phyloP scores from a whole-genome alignment of 2,888 invertebrate species.

The Plemyria rubiginata region DNA sequence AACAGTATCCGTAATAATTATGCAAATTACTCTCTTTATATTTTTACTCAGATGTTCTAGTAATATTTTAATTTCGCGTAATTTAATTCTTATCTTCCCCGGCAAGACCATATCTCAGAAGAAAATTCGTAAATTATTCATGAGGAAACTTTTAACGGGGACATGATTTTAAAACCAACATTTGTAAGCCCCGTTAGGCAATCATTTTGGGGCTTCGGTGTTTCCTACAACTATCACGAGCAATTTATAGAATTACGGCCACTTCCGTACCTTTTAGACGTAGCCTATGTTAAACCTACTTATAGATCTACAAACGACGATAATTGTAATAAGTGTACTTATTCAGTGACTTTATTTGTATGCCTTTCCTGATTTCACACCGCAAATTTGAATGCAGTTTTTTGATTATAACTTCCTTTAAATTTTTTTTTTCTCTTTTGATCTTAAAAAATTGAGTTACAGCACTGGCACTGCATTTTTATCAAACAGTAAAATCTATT shows the following conservation, averaged over 20 bases:
- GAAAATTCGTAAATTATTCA: conserved; percentile 84
- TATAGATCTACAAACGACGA: neutral
- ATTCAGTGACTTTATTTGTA: neutral
- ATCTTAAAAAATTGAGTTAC: too few relatives aligned
- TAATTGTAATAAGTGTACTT: neutral
- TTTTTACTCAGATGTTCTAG: conserved; percentile 75
- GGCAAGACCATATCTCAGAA: conserved; percentile 80
- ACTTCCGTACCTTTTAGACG: conserved; percentile 21
- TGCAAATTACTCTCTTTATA: conserved; percentile 75
- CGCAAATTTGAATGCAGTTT: too few relatives aligned
- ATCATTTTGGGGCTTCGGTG: conserved; percentile 61
- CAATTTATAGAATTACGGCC: conserved; percentile 29
- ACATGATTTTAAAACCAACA: conserved; percentile 83
- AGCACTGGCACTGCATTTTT: too few relatives aligned
- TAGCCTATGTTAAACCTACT: too few relatives aligned
- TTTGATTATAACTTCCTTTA: too few relatives aligned
- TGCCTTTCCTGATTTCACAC: neutral
- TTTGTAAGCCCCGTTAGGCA: conserved; percentile 74
- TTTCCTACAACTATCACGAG: conserved; percentile 39
- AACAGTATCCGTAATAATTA: conserved; percentile 63
- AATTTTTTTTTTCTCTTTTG: too few relatives aligned
- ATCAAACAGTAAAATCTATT: too few relatives aligned
- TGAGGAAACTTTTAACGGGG: conserved; percentile 82
- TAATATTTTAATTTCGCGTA: conserved; percentile 79
- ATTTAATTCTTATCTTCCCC: conserved; percentile 81